A percentile compares a stretch with the other conserved stretches of the same genome.
phyloP scores from a whole-genome alignment of 1,140 invertebrate species.

The Drosophila tani region DNA sequence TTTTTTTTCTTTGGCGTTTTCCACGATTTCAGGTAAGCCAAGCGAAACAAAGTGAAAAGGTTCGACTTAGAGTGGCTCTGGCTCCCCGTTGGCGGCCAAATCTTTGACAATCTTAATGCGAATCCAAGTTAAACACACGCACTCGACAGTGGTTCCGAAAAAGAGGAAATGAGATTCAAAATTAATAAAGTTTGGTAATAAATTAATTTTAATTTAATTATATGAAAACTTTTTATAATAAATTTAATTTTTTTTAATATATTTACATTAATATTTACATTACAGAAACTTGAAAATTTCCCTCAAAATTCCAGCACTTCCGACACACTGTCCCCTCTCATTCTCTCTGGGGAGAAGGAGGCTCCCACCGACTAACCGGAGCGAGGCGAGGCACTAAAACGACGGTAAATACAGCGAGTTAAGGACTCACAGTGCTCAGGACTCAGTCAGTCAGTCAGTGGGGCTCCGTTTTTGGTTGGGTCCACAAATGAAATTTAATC shows the following conservation, averaged over 20 bases:
- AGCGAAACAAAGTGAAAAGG: slow-evolving; percentile 50
- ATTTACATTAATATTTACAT: too few species aligned
- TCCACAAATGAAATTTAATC: slow-evolving; percentile 82
- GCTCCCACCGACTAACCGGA: slow-evolving; percentile 35
- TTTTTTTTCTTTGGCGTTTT: slow-evolving; percentile 6
- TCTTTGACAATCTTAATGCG: slow-evolving; percentile 81
- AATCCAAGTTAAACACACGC: slow-evolving; percentile 53
- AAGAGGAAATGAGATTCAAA: too few species aligned
- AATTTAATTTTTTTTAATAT: too few species aligned
- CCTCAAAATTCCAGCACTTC: background rate
- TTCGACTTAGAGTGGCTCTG: slow-evolving; percentile 41
- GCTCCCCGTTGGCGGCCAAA: slow-evolving; percentile 58
- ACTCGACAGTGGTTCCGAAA: slow-evolving; percentile 5
- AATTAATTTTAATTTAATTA: background rate
- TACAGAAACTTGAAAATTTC: too few species aligned
- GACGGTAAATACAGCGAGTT: slow-evolving; percentile 60
- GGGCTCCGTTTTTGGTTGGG: slow-evolving; percentile 51
- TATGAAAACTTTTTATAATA: background rate
- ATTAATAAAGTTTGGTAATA: too few species aligned
- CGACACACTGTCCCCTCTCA: background rate
- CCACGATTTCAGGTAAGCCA: slow-evolving; percentile 30
- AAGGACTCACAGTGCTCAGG: slow-evolving; percentile 34
- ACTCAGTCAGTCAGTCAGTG: slow-evolving; percentile 36
- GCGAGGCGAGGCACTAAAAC: slow-evolving; percentile 63
- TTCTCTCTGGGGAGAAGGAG: slow-evolving; percentile 2